Conservation (phyloP, 2,888 invertebrate species). For the Cacoxenus indagator region DNA sequence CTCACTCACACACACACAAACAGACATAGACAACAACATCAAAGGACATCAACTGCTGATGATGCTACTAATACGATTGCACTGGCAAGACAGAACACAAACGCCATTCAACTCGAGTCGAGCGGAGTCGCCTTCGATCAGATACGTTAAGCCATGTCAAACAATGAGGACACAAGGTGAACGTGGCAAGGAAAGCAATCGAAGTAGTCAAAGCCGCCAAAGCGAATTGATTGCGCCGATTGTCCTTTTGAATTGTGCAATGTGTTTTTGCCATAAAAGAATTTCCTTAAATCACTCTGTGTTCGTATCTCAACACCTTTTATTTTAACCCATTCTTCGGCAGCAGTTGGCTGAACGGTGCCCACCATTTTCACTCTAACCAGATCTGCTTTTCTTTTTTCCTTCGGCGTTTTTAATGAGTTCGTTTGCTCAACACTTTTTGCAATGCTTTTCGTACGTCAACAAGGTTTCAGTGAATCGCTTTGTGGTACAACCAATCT, state of each 20-base stretch:
- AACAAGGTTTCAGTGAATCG: neutral
- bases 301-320: neutral
- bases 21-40: neutral
- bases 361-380: neutral
- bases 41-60: neutral
- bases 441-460: neutral
- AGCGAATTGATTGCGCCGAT: neutral
- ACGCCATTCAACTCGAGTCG: neutral
- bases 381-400: slow-evolving; percentile 14
- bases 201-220: slow-evolving; percentile 28
- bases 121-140: slow-evolving; percentile 1
- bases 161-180: neutral
- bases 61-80: slow-evolving; percentile 10
- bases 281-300: neutral
- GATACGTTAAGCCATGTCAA: neutral
- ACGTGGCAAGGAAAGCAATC: neutral
- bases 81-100: neutral
- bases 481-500: no score
- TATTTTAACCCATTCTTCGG: neutral
- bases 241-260: slow-evolving; percentile 2
- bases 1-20: neutral
- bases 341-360: no score
- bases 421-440: neutral
- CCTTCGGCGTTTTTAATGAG: slow-evolving; percentile 17
- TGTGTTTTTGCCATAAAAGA: neutral